phyloP scores from a whole-genome alignment of 1,140 invertebrate genomes.

The Leptinotarsa undecemlineata region DNA sequence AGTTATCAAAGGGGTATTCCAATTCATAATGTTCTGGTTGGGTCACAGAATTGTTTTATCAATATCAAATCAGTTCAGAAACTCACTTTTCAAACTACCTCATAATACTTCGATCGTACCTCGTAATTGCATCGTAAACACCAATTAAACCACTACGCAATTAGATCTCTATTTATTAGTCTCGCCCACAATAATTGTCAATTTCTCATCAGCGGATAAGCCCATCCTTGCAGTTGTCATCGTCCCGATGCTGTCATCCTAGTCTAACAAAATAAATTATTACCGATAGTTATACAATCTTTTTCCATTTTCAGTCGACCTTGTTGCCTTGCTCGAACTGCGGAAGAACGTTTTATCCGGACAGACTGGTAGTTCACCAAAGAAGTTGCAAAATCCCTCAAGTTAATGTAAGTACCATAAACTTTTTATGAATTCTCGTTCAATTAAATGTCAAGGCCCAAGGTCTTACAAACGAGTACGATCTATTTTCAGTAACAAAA shows the following conservation, averaged over 20 bases:
- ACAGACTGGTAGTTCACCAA: conserved; percentile 69
- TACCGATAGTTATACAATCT: not conserved
- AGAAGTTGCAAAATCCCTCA: conserved; percentile 60
- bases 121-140: too few species aligned
- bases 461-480: not conserved
- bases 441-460: not conserved
- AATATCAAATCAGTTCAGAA: too few species aligned
- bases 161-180: not conserved
- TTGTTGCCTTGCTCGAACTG: conserved; percentile 71
- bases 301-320: conserved; percentile 52
- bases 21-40: too few species aligned
- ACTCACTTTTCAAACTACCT: too few species aligned
- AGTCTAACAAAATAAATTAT: not conserved
- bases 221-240: conserved; percentile 2
- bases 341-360: conserved; percentile 70
- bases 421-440: not conserved
- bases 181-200: not conserved
- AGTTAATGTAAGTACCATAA: conserved; percentile 24
- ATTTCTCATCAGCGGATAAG: not conserved
- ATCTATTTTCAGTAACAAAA: not conserved
- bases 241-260: not conserved
- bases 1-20: too few species aligned
- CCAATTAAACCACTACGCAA: too few species aligned
- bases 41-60: too few species aligned
- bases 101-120: too few species aligned